These are phyloP conservation scores for Bimastos eiseni DNA, from an alignment of 2,888 invertebrate genomes.

Conservation along the genomic window DNA sequence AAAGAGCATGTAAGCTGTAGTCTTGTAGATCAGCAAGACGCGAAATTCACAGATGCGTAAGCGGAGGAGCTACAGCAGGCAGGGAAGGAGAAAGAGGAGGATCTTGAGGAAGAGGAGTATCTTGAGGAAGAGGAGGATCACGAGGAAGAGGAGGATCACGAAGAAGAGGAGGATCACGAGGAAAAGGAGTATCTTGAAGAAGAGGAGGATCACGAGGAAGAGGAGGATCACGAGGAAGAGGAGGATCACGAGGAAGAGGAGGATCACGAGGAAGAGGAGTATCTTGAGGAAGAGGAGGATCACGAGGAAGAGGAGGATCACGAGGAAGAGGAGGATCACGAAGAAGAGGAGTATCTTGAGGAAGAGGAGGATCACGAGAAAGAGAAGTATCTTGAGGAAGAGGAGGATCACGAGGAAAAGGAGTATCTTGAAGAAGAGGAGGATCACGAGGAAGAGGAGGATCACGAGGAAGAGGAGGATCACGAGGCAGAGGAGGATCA, in stretches of 20 bases:
- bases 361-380: not conserved
- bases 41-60: too few relatives aligned
- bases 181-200: not conserved
- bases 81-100: not conserved
- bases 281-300: not conserved
- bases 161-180: not conserved
- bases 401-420: not conserved
- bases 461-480: not conserved
- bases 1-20: too few relatives aligned
- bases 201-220: not conserved
- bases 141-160: not conserved
- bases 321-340: not conserved
- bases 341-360: not conserved
- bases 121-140: not conserved
- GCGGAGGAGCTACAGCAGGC: too few relatives aligned
- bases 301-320: not conserved
- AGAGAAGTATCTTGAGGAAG: not conserved
- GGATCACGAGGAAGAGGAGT: not conserved
- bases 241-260: not conserved
- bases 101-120: not conserved
- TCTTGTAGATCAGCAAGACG: too few relatives aligned
- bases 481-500: not conserved
- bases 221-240: not conserved
- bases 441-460: not conserved
- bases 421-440: too few relatives aligned